Base-by-base conservation (phyloP, 2,797 vertebrate genomes). In the Argentina silus region DNA sequence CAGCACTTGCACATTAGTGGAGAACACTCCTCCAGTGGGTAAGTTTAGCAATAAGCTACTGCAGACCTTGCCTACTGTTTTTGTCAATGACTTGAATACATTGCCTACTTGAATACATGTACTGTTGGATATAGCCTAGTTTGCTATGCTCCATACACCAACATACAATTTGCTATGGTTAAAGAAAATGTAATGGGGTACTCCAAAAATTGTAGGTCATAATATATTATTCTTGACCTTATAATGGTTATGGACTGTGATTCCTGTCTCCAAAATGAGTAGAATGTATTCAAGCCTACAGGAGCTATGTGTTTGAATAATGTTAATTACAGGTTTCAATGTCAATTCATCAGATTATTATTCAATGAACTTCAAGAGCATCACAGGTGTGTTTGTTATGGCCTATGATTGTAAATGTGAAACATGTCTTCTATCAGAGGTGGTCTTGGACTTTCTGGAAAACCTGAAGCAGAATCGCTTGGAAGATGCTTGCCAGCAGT, bases 401-500 rank as follows among this genome's bases (percentile, higher is more conserved):
- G 56, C 17, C 3, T 27, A 11, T 59, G 56, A 59, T 59, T 27
- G 56, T 59, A 3, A 27, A 5, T 45, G n/a, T 73, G 51, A 66
- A 47, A 47, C 21, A 21, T 36, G 7, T 8, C 9, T 15, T 14
- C 21, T 62, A 71, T 76, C 60, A 68, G 48, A 73, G 45, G 59
- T 67, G 19, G 1, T 56, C 14, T 50, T 80, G 43, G 63, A 78
- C 64, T 75, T 86, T 61, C 53, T 77, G 77, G 71, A 79, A 60
- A 76, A 85, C 73, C 19, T 95, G 62, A 56, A 85, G 48, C 78
- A 92, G 43, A 85, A 90, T n/a, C 75, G 61, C 63, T 78, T 95
- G 73, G 86, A 81, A 0, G 82, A 95, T 21, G 90, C 93, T 3
- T 78, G 85, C 77, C 89, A 89, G 60, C 87, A 83, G 71, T 89